Conservation (phyloP, 2,113 vertebrate genomes). For the Oxygymnocypris stewartii region DNA sequence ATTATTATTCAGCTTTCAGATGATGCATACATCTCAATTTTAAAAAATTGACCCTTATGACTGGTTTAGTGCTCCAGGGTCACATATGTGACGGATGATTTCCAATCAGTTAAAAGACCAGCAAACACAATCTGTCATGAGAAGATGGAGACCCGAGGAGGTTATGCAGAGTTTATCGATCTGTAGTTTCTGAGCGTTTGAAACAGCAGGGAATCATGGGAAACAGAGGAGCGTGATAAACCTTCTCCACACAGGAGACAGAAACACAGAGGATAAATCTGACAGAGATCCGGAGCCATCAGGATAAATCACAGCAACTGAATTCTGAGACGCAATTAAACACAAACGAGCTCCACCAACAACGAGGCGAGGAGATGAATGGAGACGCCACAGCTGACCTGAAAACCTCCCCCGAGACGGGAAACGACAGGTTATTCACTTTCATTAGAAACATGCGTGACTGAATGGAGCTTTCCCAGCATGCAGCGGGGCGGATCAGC, state of each 20-base stretch:
- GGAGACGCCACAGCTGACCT: constrained; percentile 18
- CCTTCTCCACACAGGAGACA: constrained; percentile 50
- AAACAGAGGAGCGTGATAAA: constrained; percentile 54
- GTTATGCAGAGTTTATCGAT: background rate
- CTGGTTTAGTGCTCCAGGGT: no score
- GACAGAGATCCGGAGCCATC: constrained; percentile 3
- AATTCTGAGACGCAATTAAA: constrained; percentile 3
- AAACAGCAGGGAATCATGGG: constrained; percentile 52
- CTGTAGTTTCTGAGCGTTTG: no score
- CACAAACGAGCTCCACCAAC: background rate
- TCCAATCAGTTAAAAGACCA: background rate
- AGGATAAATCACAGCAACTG: background rate
- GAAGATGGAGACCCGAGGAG: background rate
- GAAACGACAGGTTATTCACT: constrained; percentile 61
- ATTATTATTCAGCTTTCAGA: no score
- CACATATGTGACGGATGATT: background rate
- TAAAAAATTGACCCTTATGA: no score
- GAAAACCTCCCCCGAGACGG: background rate
- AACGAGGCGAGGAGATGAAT: background rate
- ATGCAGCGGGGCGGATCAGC: background rate
- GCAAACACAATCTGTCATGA: background rate
- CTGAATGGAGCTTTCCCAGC: constrained; percentile 64
- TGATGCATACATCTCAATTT: no score
- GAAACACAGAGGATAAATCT: constrained; percentile 13
- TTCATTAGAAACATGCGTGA: constrained; percentile 65